Conservation (phyloP, 1,140 invertebrate species). For the Frieseomelitta varia region DNA sequence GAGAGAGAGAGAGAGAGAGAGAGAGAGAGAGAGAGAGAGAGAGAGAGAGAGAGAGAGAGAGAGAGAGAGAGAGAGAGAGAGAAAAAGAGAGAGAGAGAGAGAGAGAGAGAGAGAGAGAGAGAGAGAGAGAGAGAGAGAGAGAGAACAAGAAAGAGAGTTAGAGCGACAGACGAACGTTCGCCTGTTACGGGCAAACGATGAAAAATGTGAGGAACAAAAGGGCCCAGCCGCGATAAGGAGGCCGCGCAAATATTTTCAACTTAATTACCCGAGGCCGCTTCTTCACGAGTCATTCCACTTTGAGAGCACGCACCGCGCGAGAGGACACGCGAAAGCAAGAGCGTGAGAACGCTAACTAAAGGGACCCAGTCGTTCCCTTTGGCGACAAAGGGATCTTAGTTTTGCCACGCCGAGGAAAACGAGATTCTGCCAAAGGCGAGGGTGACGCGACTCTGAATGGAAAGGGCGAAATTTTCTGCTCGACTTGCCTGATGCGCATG, state of each 20-base stretch:
- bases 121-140: no score
- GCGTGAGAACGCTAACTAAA: not conserved
- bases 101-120: no score
- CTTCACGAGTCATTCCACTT: conserved; percentile 19
- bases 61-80: no score
- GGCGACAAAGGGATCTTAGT: conserved; percentile 12
- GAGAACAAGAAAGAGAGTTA: conserved; percentile 45
- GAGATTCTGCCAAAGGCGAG: not conserved
- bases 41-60: no score
- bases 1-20: no score
- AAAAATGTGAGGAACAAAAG: conserved; percentile 78
- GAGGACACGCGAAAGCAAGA: not conserved
- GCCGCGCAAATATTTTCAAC: conserved; percentile 72
- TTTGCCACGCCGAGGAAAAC: not conserved
- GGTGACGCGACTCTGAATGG: not conserved
- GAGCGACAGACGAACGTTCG: conserved; percentile 10
- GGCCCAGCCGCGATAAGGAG: conserved; percentile 58
- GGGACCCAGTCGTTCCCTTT: not conserved
- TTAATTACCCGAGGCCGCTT: conserved; percentile 71
- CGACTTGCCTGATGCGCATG: no score
- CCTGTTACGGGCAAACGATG: conserved; percentile 77
- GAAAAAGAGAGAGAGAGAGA: no score
- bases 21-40: no score
- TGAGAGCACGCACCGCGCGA: not conserved
- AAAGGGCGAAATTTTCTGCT: not conserved